Evolutionary conservation across 1,140 invertebrate species (phyloP), one percentile per base, ranked within the genome.

Genomic region (Drosophila yakuba): DNA sequence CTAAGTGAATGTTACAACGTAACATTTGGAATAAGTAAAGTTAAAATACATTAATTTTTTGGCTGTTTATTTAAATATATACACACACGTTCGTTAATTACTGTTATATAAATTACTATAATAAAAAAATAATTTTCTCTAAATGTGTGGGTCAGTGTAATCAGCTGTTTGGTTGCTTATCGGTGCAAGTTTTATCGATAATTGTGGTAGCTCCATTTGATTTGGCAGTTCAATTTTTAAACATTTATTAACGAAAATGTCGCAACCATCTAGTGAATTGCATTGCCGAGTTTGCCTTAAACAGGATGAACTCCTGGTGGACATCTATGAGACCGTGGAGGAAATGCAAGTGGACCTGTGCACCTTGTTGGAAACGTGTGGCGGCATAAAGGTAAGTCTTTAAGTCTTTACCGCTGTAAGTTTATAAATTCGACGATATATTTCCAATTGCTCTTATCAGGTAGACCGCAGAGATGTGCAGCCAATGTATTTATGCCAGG

Each of bases 401-500:
- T 2, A 1, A 2, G 14, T 6, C 38, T 14, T 14, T 12, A 39
- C 0, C 1, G 17, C 7, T 7, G 8, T 36, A 12, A 20, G 17
- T 6, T 6, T 32, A 32, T 32, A 32, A 32, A 8, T 2, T 32
- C 28, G 7, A 32, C 7, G 8, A 32, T 45, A 15, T 38, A 12
- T 38, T 14, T 5, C 2, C 11, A 12, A 14, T 14, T 38, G 7
- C 14, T 38, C 12, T 3, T 7, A 38, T 14, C 4, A 90, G 82
- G 54, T 80, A 0, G 52, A 72, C 15, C 48, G 20, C 7, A 17
- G 2, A 1, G 79, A 86, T 58, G 25, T 10, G 6, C 75, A 62
- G 54, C 69, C 80, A 3, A 88, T 84, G 58, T 84, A 73, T 36
- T 43, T 88, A 15, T 88, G 83, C 20, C 74, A 77, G 47, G 69